Conservation (phyloP, 2,113 vertebrate species). For the Ochotona princeps region DNA sequence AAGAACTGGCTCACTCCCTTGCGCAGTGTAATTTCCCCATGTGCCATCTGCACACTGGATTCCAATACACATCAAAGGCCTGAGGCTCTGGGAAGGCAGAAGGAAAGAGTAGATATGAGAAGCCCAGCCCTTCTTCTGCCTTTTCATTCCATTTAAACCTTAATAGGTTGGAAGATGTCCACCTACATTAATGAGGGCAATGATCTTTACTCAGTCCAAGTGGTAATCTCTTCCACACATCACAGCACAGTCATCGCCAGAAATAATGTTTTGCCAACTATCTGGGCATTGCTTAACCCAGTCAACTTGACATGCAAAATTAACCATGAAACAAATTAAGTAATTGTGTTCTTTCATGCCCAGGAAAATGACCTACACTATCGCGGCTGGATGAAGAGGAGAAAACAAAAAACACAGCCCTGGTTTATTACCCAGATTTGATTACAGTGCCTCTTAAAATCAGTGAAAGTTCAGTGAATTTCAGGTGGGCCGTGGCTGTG, state of each 20-base stretch:
- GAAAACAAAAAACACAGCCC: neutral
- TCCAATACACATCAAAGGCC: neutral
- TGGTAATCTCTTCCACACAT: neutral
- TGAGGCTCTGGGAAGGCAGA: neutral
- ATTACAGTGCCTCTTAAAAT: neutral
- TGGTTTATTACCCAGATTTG: slow-evolving; percentile 10
- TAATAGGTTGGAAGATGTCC: neutral
- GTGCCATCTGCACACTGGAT: no score
- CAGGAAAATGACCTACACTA: neutral
- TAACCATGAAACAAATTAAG: neutral
- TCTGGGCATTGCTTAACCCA: neutral
- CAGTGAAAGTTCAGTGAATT: slow-evolving; percentile 7
- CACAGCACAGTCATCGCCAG: no score
- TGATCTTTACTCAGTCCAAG: neutral
- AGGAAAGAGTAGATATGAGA: accelerated
- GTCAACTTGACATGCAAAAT: neutral
- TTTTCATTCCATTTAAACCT: neutral
- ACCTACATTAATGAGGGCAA: neutral
- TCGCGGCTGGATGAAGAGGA: neutral
- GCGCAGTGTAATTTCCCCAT: neutral
- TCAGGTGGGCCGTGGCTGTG: neutral
- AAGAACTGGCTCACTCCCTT: neutral
- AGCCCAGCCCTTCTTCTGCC: neutral
- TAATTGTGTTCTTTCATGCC: neutral
- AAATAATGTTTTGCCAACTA: neutral